These are phyloP conservation scores for Lamprologus ornatipinnis DNA, from an alignment of 2,113 vertebrate species.

Conservation along the genomic window DNA sequence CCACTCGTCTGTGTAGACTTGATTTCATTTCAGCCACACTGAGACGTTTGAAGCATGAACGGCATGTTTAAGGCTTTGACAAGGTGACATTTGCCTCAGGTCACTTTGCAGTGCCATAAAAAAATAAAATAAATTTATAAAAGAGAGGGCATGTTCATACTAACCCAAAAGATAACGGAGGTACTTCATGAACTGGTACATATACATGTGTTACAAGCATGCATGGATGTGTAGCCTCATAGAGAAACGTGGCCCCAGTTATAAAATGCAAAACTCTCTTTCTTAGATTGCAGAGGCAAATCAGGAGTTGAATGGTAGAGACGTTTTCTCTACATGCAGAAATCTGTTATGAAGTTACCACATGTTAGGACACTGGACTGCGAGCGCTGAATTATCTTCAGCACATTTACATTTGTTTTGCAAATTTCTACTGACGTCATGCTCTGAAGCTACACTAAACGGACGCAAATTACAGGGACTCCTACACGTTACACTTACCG, in stretches of 20 bases:
- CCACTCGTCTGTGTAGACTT: not conserved
- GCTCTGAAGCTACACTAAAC: not conserved
- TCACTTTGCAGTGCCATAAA: not conserved
- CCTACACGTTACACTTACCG: not conserved
- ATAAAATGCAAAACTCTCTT: not conserved
- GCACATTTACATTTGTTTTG: not conserved
- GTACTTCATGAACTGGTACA: not conserved
- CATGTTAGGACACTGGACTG: not conserved
- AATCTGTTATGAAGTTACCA: not conserved
- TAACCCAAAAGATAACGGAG: not conserved
- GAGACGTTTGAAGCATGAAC: fast-evolving
- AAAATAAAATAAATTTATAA: fast-evolving
- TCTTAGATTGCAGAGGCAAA: not conserved
- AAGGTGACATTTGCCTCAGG: not conserved
- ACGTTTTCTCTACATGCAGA: not conserved
- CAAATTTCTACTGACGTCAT: not conserved
- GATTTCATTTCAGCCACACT: not conserved
- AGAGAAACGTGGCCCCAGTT: not conserved
- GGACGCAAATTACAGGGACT: no score
- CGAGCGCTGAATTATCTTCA: not conserved
- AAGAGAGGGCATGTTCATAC: not conserved
- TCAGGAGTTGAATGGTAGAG: not conserved
- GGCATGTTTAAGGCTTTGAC: not conserved
- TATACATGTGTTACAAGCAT: fast-evolving
- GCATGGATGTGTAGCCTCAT: not conserved